Evolutionary conservation across 2,797 vertebrate species (phyloP), one percentile per base, ranked within the genome.

Genomic region (Mionectes olivaceus): DNA sequence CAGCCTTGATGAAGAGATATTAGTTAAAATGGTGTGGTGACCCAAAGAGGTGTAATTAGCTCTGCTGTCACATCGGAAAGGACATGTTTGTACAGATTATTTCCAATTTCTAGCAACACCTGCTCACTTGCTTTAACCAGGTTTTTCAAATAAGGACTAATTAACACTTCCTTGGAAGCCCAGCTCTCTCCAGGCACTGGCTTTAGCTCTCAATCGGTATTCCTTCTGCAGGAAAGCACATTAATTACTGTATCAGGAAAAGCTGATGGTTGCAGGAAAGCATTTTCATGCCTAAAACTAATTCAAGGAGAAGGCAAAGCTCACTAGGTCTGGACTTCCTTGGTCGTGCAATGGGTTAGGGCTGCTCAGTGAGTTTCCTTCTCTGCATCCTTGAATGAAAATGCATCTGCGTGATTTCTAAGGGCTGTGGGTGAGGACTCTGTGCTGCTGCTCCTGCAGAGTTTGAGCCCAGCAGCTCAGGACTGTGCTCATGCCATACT

Each of bases 121-220:
- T 94, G 89, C 80, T 87, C 83, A 57, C 87, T 97, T 94, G 70
- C 94, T 95, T 96, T 95, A 94, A 90, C 93, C 90, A 89, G 87
- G 89, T 95, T 95, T 95, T 93, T 97, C 95, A 92, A 96, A 95
- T 27, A 90, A 93, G 89, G 88, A 91, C 96, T 97, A 97, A 98
- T 98, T 97, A 98, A 91, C 91, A 87, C 94, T 96, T 96, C 92
- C 95, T 97, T 94, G 91, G 56, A 44, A 97, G 92, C 69, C 49
- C 60, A 90, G 81, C 79, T 91, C 95, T 97, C 92, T 89, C 56
- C 73, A 96, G 94, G 94, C 94, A 90, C 77, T 80, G 69, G 82
- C 53, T 94, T 63, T 81, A 64, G 83, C 46, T 94, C 82, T 81
- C 83, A 64, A 55, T 59, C 2, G 15, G 59, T 93, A 87, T 94